phyloP scores from a whole-genome alignment of 2,888 invertebrate genomes.

The Protonemura montana region DNA sequence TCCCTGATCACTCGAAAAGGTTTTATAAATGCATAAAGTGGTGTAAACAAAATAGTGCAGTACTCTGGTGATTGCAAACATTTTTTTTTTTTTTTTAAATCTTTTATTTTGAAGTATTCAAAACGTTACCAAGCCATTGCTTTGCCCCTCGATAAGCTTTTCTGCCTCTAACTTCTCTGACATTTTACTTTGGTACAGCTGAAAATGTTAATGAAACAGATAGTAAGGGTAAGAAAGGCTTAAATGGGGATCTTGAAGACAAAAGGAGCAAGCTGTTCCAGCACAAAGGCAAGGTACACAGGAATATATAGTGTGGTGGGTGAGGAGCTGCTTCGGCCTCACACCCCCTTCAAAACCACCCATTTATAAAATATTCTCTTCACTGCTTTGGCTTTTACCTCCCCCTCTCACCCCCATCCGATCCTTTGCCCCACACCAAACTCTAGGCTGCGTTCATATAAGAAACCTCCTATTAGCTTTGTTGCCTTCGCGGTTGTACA shows the following conservation, averaged over 20 bases:
- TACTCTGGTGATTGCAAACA: too few relatives aligned
- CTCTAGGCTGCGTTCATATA: not conserved
- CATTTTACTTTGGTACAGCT: conserved; percentile 8
- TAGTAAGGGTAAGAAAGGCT: conserved; percentile 40
- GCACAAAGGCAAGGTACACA: conserved; percentile 36
- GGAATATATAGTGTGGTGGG: conserved; percentile 28
- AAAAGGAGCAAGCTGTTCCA: conserved; percentile 29
- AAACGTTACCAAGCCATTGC: not conserved
- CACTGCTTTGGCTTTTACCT: not conserved
- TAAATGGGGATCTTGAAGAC: conserved; percentile 36
- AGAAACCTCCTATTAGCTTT: conserved; percentile 12
- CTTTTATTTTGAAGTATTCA: not conserved
- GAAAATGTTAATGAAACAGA: conserved; percentile 41
- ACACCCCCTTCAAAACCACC: conserved; percentile 8
- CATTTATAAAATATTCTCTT: conserved; percentile 1
- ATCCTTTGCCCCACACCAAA: not conserved
- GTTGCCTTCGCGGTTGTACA: not conserved
- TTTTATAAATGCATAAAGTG: too few relatives aligned
- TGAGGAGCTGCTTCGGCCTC: not conserved
- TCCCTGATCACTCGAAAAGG: not conserved
- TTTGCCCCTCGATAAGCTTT: not conserved
- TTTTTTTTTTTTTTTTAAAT: too few relatives aligned
- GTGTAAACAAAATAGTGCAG: too few relatives aligned
- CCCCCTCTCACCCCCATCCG: not conserved
- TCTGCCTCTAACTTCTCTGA: not conserved